A percentile compares a stretch with the other conserved stretches of the same genome.
Evolutionary conservation across 64 coral and sea anemone genomes (phyloP).

Genomic region (Stylophora pistillata): DNA sequence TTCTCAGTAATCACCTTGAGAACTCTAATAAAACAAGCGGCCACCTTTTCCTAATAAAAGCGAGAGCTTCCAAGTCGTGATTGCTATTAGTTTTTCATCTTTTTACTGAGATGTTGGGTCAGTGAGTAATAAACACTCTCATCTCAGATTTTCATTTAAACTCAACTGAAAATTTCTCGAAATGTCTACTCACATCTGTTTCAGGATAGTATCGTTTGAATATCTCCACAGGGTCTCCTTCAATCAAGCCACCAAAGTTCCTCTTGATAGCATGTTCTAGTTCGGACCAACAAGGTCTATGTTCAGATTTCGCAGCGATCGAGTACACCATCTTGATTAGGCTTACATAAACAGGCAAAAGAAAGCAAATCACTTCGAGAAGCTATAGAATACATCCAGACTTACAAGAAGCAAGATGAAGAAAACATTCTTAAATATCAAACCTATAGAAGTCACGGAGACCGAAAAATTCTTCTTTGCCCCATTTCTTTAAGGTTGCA

Average conservation of each 20-base stretch:
- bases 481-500: conserved; percentile 62
- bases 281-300: conserved; percentile 51
- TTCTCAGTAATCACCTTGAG: too few species aligned
- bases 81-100: too few species aligned
- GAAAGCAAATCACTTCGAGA: background rate
- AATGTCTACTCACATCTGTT: background rate
- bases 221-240: conserved; percentile 61
- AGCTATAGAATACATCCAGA: too few species aligned
- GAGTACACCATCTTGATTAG: conserved; percentile 95
- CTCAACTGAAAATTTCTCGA: background rate
- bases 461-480: conserved; percentile 91
- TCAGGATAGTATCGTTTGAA: conserved; percentile 30
- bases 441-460: conserved; percentile 96
- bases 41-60: too few species aligned
- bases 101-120: too few species aligned
- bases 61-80: too few species aligned
- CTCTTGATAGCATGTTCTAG: conserved; percentile 82
- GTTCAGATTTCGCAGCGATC: conserved; percentile 45
- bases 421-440: background rate
- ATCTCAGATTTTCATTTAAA: too few species aligned
- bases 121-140: too few species aligned
- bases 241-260: conserved; percentile 89
- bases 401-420: background rate
- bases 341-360: conserved; percentile 29
- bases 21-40: too few species aligned